These are phyloP conservation scores for Calyptommatus sinebrachiatus DNA, from an alignment of 2,113 vertebrate species.

Conservation along the genomic window DNA sequence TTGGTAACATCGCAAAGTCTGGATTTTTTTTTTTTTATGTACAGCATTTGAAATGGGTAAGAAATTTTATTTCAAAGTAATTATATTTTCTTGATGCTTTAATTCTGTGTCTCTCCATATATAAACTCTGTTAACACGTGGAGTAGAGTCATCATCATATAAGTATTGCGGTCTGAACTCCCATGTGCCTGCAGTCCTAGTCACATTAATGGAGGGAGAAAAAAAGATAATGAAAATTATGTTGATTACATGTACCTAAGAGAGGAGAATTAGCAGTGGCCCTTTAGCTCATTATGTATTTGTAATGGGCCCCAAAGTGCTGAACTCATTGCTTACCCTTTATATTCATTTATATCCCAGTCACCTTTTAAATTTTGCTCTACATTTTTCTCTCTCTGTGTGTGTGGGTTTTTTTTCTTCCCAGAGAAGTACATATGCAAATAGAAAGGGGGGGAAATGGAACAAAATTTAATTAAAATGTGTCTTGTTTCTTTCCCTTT, in stretches of 20 bases:
- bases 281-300: slow-evolving; percentile 4
- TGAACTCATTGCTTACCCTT: slow-evolving; percentile 4
- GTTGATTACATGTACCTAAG: slow-evolving; percentile 30
- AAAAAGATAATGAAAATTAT: slow-evolving; percentile 1
- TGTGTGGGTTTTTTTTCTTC: slow-evolving; percentile 31
- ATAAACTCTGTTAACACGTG: neutral
- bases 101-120: neutral
- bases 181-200: neutral
- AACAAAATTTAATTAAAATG: slow-evolving; percentile 70
- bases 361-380: slow-evolving; percentile 33
- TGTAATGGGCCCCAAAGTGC: slow-evolving; percentile 13
- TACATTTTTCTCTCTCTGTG: slow-evolving; percentile 43
- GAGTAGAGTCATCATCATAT: neutral
- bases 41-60: neutral
- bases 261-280: slow-evolving; percentile 20
- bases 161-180: too few relatives aligned
- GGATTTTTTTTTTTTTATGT: neutral
- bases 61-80: neutral
- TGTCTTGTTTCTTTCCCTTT: slow-evolving; percentile 64
- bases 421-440: slow-evolving; percentile 60
- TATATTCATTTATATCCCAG: slow-evolving; percentile 2
- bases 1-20: too few relatives aligned
- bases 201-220: neutral
- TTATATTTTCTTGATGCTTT: neutral
- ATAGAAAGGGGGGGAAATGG: slow-evolving; percentile 48